Evolutionary conservation across 2,888 invertebrate species (phyloP).

Genomic region (Stomorhina lunata): DNA sequence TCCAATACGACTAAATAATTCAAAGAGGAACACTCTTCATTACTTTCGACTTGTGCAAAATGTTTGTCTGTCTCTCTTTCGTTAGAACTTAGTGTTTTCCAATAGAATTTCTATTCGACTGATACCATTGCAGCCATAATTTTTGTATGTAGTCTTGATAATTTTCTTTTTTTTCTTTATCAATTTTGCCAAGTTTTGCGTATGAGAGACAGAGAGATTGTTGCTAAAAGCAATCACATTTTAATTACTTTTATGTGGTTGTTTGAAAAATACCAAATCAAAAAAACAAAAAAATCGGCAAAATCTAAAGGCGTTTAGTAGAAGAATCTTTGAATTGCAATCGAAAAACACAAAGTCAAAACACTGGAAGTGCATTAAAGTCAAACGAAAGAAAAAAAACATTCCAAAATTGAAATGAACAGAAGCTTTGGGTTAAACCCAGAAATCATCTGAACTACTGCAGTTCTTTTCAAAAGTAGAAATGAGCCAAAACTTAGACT

Average conservation of each 20-base stretch:
- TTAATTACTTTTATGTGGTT: conserved; percentile 76
- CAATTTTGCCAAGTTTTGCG: no score
- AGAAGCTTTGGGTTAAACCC: conserved; percentile 29
- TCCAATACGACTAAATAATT: neutral
- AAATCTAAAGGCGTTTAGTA: conserved; percentile 56
- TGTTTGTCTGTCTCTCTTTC: neutral
- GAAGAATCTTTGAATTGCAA: conserved; percentile 53
- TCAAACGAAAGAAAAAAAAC: neutral
- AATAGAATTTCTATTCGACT: conserved; percentile 17
- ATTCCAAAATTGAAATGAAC: conserved; percentile 13
- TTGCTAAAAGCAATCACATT: conserved; percentile 75
- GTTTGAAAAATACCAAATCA: no score
- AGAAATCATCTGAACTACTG: conserved; percentile 43
- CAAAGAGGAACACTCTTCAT: neutral
- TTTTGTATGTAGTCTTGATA: conserved; percentile 8
- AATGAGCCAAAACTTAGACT: neutral
- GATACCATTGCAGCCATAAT: conserved; percentile 31
- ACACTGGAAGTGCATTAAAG: conserved; percentile 54
- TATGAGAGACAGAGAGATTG: neutral
- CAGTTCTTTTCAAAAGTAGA: conserved; percentile 29
- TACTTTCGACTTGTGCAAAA: conserved; percentile 3
- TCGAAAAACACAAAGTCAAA: conserved; percentile 29
- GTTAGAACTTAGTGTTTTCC: neutral
- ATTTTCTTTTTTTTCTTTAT: neutral
- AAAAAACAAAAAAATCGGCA: no score